Evolutionary conservation across 2,797 vertebrate genomes (phyloP).

Genomic region (Pangasius sanitwongsei): DNA sequence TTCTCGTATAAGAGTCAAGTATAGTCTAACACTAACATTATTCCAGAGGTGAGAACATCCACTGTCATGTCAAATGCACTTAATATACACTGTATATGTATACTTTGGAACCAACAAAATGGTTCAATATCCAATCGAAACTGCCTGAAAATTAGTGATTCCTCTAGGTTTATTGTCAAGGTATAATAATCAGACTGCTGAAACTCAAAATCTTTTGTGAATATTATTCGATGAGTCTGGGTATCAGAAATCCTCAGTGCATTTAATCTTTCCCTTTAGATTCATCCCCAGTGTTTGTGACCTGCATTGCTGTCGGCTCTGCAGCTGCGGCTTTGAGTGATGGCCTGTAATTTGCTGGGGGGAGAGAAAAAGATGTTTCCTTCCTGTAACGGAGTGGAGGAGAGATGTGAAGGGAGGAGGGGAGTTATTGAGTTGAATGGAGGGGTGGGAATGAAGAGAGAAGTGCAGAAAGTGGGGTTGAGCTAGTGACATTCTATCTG

Average conservation of each 20-base stretch:
- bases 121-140: neutral
- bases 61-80: neutral
- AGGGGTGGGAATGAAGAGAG: slow-evolving; percentile 7
- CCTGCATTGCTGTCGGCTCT: neutral
- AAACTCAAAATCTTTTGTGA: neutral
- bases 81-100: neutral
- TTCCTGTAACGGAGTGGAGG: slow-evolving; percentile 11
- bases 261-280: neutral
- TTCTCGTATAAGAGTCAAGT: neutral
- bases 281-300: slow-evolving; percentile 11
- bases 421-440: slow-evolving; percentile 1
- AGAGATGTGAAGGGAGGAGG: neutral
- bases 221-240: neutral
- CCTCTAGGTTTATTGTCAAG: neutral
- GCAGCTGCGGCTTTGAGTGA: slow-evolving; percentile 38
- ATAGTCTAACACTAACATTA: neutral
- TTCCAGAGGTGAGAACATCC: neutral
- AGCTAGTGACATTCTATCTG: neutral
- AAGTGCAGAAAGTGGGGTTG: neutral
- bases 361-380: slow-evolving; percentile 26
- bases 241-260: neutral
- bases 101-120: neutral
- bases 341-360: slow-evolving; percentile 35
- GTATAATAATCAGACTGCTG: neutral
- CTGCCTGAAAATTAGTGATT: neutral